A percentile compares a stretch with the other conserved stretches of the same genome.
Conservation (phyloP, 2,888 invertebrate species). For the Mayetiola destructor region DNA sequence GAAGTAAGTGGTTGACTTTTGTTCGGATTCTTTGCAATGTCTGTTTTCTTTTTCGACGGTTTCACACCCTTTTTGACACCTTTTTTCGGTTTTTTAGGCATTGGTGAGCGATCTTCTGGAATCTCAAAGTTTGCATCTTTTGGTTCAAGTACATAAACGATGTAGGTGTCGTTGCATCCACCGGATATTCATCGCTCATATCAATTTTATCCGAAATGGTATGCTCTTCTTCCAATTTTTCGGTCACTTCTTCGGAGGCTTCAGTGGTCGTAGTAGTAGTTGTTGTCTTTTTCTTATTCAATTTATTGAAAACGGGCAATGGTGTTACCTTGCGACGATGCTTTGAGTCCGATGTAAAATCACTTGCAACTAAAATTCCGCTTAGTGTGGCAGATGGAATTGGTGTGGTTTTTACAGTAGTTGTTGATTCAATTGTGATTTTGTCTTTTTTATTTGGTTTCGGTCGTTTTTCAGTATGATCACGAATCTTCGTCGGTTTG, state of each 20-base stretch:
- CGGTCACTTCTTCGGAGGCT: conserved; percentile 37
- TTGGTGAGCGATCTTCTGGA: conserved; percentile 21
- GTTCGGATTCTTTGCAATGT: conserved; percentile 17
- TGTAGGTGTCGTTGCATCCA: neutral
- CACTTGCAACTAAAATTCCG: neutral
- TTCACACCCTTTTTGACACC: conserved; percentile 19
- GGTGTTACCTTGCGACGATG: conserved; percentile 20
- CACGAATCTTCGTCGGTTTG: conserved; percentile 16
- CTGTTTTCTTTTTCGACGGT: conserved; percentile 17
- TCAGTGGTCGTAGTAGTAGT: conserved; percentile 30
- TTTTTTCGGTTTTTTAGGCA: conserved; percentile 21
- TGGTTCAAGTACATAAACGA: conserved; percentile 22
- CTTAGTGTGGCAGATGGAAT: conserved; percentile 26
- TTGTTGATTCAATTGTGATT: conserved; percentile 17
- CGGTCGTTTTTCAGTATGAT: conserved; percentile 17
- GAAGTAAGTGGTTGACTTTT: conserved; percentile 48
- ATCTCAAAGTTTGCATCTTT: conserved; percentile 23
- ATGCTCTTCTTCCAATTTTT: neutral
- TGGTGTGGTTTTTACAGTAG: conserved; percentile 22
- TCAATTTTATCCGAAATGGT: conserved; percentile 17
- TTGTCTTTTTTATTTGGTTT: conserved; percentile 1
- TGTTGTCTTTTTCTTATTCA: conserved; percentile 32
- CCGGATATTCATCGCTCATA: too few relatives aligned
- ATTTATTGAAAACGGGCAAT: conserved; percentile 20
- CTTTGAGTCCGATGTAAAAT: neutral